Base-by-base conservation (phyloP, 1,140 invertebrate genomes). In the Anastatus disparis region DNA sequence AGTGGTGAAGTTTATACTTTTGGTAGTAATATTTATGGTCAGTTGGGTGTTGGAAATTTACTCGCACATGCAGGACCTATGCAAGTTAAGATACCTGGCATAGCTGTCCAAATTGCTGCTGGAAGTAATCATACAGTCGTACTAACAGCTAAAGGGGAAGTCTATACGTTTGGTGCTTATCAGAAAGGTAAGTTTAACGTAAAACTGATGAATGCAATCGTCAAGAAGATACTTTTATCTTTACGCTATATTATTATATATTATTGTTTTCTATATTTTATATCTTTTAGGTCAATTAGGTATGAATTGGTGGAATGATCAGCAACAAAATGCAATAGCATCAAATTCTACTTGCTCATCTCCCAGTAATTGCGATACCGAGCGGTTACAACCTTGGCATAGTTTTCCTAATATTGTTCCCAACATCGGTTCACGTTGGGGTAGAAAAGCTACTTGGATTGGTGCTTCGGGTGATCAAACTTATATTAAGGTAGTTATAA, bases 51-150 rank as follows among this genome's bases (percentile, higher is more conserved):
- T 29, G 95, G 96, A 0, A 95, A 98, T 84, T 87, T 93, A 4
- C 84, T 90, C 35, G 88, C 89, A 2, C 92, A 95, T 70, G 92
- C 91, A 59, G 89, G 90, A 0, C 91, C 95, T 0, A 90, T 93
- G 42, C 88, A 91, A 65, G 91, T 98, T 0, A 90, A 91, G 77
- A 86, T 96, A 27, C 90, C 92, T 2, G 87, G 88, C 38, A 85
- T 87, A 10, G 89, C 90, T 2, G 88, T 88, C 1, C 92, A 95
- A 77, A 89, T 99, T 20, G 95, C 95, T 6, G 94, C 96, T 65
- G 97, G 97, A 3, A 96, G 95, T 78, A 96, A 98, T 86, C 97
- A 99, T 82, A 95, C 96, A 3, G 95, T 95, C 1, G 84, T 98
- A 20, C 86, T 99, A n/a, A 94, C 95, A 17, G 87, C 90, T 44